Base-by-base conservation (phyloP, 2,888 invertebrate species). In the Monochamus alternatus region DNA sequence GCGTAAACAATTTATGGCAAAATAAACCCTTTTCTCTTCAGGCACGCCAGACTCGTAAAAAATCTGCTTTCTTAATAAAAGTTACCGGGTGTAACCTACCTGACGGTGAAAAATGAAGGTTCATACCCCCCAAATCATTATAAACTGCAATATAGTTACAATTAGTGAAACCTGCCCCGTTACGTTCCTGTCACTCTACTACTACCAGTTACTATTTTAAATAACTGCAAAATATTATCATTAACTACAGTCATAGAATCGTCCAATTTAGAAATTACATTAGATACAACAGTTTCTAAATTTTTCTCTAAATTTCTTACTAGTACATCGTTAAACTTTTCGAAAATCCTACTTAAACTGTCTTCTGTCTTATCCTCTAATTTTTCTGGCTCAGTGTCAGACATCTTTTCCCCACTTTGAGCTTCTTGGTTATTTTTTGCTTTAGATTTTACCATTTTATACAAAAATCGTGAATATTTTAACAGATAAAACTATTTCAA, bases 11-110 rank as follows among this genome's bases (percentile, higher is more conserved):
- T 59, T 64, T 58, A 68, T 22, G 12, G 70, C 71, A 44, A 75
- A 75, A 8, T 38, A 63, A 5, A 75, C 44, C 44, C 63, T 70
- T 64, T 77, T 73, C 8, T 59, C 14, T n/a, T 68, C 64, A 12
- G 75, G 69, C 14, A 72, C 73, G 14, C 77, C 75, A 5, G 77
- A 73, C 63, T 75, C 75, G 12, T 65, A 32, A 38, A 77, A 73
- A n/a, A 77, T 14, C 44, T 58, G 66, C 14, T 72, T 76, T 78
- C 52, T 75, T 75, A 8, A 77, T 64, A 71, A 74, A 74, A 14
- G 10, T 38, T 5, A 69, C 60, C 30, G 76, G 65, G 31, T 76
- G 74, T 8, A 73, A 12, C 8, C n/a, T 63, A n/a, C 74, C 68
- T n/a, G 14, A 55, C 5, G 73, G 76, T 4, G 32, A 38, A 76